phyloP scores from a whole-genome alignment of 2,888 invertebrate genomes.

The Phasia obesa region DNA sequence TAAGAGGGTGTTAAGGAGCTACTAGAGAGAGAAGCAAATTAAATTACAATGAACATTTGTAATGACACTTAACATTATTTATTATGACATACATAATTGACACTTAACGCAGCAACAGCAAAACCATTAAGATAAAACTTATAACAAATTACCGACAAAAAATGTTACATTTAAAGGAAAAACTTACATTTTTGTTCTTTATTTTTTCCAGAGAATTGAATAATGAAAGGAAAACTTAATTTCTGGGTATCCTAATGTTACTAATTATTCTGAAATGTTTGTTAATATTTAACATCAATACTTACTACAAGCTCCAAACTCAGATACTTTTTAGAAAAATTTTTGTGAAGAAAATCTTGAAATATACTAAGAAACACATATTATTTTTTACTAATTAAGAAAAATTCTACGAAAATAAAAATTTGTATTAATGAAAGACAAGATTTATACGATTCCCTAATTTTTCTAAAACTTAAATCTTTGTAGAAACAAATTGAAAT shows the following conservation, averaged over 20 bases:
- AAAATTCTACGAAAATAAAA: no score
- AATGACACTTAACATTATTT: slow-evolving; percentile 60
- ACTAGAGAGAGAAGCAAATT: background rate
- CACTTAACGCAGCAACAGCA: slow-evolving; percentile 37
- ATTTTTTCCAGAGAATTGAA: background rate
- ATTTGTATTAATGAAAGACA: no score
- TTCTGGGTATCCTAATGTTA: background rate
- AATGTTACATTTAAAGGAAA: background rate
- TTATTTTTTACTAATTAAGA: no score
- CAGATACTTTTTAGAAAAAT: no score
- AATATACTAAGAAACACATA: no score
- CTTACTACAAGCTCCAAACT: no score
- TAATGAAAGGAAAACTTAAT: background rate
- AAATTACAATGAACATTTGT: slow-evolving; percentile 44
- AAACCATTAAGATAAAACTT: background rate
- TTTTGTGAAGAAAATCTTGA: no score
- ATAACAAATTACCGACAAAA: background rate
- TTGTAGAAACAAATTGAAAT: no score
- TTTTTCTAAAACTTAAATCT: no score
- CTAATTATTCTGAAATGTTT: background rate
- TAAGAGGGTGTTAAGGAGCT: background rate
- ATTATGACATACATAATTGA: slow-evolving; percentile 60
- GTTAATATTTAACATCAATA: background rate
- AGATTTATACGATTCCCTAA: no score
- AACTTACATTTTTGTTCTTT: background rate